Evolutionary conservation across 1,140 invertebrate genomes (phyloP).

Genomic region (Orchestia grillus): DNA sequence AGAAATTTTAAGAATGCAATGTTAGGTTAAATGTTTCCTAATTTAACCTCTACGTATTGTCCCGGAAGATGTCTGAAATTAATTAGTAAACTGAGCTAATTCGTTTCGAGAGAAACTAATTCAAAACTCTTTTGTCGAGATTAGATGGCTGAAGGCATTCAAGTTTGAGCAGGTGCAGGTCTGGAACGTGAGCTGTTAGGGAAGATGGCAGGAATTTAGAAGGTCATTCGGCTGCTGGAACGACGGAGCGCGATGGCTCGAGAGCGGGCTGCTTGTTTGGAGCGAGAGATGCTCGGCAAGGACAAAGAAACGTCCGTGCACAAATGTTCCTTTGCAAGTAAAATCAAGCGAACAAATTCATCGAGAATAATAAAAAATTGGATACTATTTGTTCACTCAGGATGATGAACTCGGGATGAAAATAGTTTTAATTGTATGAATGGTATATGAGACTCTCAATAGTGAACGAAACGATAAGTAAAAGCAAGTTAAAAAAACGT

Average conservation of each 20-base stretch:
- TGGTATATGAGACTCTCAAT: too few species aligned
- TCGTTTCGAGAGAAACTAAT: neutral
- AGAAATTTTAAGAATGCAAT: neutral
- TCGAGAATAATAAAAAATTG: neutral
- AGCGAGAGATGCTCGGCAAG: neutral
- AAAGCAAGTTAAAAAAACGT: neutral
- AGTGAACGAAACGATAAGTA: neutral
- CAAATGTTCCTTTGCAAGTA: neutral
- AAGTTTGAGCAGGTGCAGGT: neutral
- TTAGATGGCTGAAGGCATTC: neutral
- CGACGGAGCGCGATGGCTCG: neutral
- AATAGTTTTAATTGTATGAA: too few species aligned
- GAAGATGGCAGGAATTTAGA: neutral
- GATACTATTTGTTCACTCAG: neutral
- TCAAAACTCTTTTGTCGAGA: neutral
- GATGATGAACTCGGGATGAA: neutral
- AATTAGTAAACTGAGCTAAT: neutral
- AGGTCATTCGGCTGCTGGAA: neutral
- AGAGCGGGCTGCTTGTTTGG: neutral
- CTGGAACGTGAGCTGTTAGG: neutral
- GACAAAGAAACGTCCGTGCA: neutral
- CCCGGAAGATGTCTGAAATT: neutral
- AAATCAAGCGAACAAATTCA: neutral
- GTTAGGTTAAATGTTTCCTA: neutral
- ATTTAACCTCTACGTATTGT: neutral